Evolutionary conservation across 2,888 invertebrate genomes (phyloP).

Genomic region (Drosophila koepferae): DNA sequence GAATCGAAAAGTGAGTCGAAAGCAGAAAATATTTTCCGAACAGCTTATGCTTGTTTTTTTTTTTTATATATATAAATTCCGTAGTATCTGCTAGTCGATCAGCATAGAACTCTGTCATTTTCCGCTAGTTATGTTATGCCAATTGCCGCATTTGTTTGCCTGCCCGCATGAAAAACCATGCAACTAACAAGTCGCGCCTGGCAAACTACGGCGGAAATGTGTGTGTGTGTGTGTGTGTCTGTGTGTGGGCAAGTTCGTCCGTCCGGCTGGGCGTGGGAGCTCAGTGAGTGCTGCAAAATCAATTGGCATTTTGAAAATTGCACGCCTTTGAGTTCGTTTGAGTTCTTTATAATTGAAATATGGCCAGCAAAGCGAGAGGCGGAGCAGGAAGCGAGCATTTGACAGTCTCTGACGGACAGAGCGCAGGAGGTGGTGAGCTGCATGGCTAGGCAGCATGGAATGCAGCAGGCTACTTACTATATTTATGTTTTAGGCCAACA

Average conservation of each 20-base stretch:
- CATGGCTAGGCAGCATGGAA: background rate
- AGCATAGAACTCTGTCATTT: background rate
- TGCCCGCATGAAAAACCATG: slow-evolving; percentile 48
- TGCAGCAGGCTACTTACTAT: slow-evolving; percentile 23
- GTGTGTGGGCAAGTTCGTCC: background rate
- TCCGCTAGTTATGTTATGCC: slow-evolving; percentile 38
- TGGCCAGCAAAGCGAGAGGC: slow-evolving; percentile 25
- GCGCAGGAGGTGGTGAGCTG: background rate
- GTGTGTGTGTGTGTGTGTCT: no score
- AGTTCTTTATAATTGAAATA: slow-evolving; percentile 74
- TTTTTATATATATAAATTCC: background rate
- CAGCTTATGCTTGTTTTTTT: no score
- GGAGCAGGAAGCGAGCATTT: background rate
- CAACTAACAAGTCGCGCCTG: slow-evolving; percentile 64
- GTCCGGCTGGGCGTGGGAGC: slow-evolving; percentile 1
- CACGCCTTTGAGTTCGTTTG: slow-evolving; percentile 74
- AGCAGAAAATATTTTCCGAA: background rate
- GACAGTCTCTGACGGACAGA: background rate
- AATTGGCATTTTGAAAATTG: slow-evolving; percentile 79
- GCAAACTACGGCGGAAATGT: slow-evolving; percentile 41
- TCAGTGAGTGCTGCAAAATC: slow-evolving; percentile 58
- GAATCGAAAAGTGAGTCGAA: no score
- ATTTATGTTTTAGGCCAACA: slow-evolving; percentile 39
- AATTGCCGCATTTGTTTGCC: slow-evolving; percentile 59
- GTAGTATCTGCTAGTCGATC: slow-evolving; percentile 19